Evolutionary conservation across 2,797 vertebrate species (phyloP), one percentile per base, ranked within the genome.

Genomic region (Pseudocheirus occidentalis): DNA sequence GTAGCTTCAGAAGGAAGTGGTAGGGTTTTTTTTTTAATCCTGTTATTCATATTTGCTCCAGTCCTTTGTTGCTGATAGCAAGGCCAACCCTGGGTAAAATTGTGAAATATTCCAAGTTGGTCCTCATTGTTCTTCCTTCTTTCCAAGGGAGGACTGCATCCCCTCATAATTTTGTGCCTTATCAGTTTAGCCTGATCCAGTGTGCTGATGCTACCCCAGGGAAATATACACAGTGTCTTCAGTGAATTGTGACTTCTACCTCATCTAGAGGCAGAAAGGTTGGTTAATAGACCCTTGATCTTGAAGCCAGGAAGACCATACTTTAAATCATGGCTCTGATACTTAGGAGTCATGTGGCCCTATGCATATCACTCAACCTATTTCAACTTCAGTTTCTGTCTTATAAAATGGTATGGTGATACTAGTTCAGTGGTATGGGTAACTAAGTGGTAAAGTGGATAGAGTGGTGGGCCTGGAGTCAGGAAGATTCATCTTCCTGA

Each of bases 11-110:
- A 5, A 11, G 16, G 90, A 92, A 53, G 40, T 50, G 6, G 21
- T 24, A 50, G 1, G 1, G 16, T 7, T 27, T 91, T 93, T 95
- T 56, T 93, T n/a, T n/a, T 13, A 31, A 66, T 89, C 90, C 46
- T 96, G 40, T 14, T 31, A 46, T 94, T 96, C 50, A 46, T 91
- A 56, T 46, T 93, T 66, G 62, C 93, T 93, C 89, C 31, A 90
- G 24, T 55, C 29, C 95, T 94, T 96, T 93, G 81, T 93, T 52
- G 62, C 53, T 89, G 62, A 24, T 34, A 50, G 58, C 66, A 52
- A 55, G 87, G 29, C 59, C 92, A 81, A 90, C 52, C 56, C 56
- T 56, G 90, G 92, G 94, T 46, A 94, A 98, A 90, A 95, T 73
- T 93, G 40, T 55, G 50, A 95, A 90, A 56, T 55, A 92, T 53